Evolutionary conservation across 2,797 vertebrate species (phyloP), one percentile per base, ranked within the genome.

Genomic region (Ficedula albicollis): DNA sequence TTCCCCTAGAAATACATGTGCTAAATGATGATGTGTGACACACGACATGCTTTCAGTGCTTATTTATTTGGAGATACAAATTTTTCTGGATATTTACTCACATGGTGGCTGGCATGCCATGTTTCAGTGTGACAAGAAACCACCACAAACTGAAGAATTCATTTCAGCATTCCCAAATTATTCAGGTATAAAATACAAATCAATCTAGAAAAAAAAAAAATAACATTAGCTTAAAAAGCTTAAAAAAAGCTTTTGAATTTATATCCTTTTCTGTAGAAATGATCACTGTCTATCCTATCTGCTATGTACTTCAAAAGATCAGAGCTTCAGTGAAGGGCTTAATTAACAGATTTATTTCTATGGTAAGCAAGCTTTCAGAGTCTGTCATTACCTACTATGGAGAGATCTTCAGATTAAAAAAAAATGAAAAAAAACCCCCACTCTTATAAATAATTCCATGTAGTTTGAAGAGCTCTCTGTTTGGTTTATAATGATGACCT

Each of bases 391-490:
- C 5, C 30, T 79, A n/a, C 12, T 13, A 14, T 13, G 16, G 30
- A 84, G n/a, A 62, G 36, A 68, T 20, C 30, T 43, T 91, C 76
- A n/a, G 10, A 81, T 68, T 30, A 2, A 43, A 72, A 43, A 72
- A 4, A 62, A 69, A 56, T 8, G 2, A 5, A 5, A 11, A 79
- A 25, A 18, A 4, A 1, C 0, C 18, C 27, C 10, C 18, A 32
- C 5, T 27, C 14, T 48, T 59, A 25, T 34, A 74, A 89, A 55
- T 76, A 84, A 84, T 73, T 94, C 11, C 20, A 58, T 48, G 32
- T 27, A 41, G 26, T 39, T 64, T 75, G 23, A 93, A 66, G 36
- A 90, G 17, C 1, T 51, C 18, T 81, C 43, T 62, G 7, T 43
- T 88, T 90, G 6, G 49, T 60, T 87, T 60, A 46, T 72, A 86